Conservation (phyloP, 2,888 invertebrate genomes). For the Bedellia somnulentella region DNA sequence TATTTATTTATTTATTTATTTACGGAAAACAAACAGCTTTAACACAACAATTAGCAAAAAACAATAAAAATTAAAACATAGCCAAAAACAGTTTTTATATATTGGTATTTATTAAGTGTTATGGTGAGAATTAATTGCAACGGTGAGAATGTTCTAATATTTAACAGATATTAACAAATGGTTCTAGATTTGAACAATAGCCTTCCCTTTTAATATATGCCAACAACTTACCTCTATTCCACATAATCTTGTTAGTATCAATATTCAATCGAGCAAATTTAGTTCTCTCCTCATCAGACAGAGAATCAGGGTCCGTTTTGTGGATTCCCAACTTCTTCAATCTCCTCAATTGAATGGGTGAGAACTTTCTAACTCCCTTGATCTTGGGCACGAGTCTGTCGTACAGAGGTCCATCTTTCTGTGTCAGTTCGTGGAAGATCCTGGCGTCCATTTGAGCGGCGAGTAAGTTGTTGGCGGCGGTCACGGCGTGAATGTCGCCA, state of each 20-base stretch:
- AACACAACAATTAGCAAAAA: too few species aligned
- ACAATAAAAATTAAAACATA: too few species aligned
- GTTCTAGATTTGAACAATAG: too few species aligned
- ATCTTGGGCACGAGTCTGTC: constrained; percentile 84
- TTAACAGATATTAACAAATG: too few species aligned
- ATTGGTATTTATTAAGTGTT: too few species aligned
- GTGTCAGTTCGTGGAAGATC: constrained; percentile 95
- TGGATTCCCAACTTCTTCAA: constrained; percentile 75
- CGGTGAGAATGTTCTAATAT: too few species aligned
- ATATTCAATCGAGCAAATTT: constrained; percentile 88
- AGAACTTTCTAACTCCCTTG: constrained; percentile 81
- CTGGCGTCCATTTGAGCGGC: constrained; percentile 96
- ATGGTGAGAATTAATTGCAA: too few species aligned
- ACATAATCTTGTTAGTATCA: constrained; percentile 85
- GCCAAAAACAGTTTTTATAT: too few species aligned
- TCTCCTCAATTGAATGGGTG: constrained; percentile 80
- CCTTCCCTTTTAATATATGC: too few species aligned
- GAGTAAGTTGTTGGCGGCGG: constrained; percentile 95
- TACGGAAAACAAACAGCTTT: too few species aligned
- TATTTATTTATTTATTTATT: too few species aligned
- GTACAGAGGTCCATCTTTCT: constrained; percentile 82
- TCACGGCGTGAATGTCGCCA: constrained; percentile 98
- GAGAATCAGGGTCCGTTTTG: constrained; percentile 79
- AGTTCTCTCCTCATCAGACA: constrained; percentile 77
- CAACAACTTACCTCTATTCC: constrained; percentile 77